Conservation (phyloP, 2,797 vertebrate genomes). For the Acipenser ruthenus region DNA sequence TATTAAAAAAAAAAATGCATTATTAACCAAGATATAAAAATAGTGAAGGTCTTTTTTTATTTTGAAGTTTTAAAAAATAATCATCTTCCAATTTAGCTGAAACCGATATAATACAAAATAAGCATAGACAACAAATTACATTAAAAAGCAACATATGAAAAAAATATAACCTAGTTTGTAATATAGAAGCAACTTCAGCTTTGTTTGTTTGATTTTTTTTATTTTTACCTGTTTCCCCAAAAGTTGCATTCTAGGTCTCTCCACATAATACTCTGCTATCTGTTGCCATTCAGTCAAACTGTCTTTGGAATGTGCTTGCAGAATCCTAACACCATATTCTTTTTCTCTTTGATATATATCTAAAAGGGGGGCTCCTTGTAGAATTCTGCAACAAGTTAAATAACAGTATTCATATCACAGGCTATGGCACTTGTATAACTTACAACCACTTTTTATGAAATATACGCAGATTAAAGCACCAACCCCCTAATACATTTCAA, state of each 20-base stretch:
- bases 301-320: constrained; percentile 15
- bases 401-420: no score
- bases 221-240: constrained; percentile 48
- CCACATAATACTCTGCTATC: constrained; percentile 31
- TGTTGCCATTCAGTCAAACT: constrained; percentile 33
- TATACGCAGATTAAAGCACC: no score
- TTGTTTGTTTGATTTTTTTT: no score
- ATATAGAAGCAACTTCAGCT: background rate
- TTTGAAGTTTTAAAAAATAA: background rate
- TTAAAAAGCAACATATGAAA: background rate
- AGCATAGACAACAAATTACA: no score
- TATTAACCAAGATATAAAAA: background rate
- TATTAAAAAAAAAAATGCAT: constrained; percentile 25
- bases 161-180: background rate
- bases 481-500: no score
- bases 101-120: no score
- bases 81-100: background rate
- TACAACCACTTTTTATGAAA: no score
- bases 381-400: no score
- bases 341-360: no score
- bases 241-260: constrained; percentile 41
- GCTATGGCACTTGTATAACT: no score
- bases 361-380: no score
- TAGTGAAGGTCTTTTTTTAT: background rate
- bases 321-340: constrained; percentile 21